phyloP scores from a whole-genome alignment of 2,113 vertebrate species.

The Ameiurus melas region DNA sequence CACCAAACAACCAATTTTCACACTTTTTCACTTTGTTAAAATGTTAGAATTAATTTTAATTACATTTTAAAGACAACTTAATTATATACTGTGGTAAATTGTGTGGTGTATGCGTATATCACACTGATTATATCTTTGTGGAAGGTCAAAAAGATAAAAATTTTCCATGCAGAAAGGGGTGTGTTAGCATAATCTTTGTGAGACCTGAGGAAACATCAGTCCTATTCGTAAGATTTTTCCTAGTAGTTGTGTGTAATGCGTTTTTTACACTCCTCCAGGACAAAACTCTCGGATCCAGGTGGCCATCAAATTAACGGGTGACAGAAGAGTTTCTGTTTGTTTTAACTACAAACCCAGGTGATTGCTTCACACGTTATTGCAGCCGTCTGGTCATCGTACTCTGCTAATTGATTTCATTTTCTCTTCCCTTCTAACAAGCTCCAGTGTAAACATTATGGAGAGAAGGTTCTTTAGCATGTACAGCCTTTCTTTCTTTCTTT shows the following conservation, averaged over 20 bases:
- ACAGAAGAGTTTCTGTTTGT: neutral
- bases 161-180: neutral
- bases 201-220: neutral
- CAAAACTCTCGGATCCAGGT: neutral
- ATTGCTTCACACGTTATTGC: neutral
- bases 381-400: neutral
- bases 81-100: neutral
- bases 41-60: neutral
- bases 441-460: neutral
- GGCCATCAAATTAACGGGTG: neutral
- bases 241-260: neutral
- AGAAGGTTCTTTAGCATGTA: neutral
- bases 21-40: neutral
- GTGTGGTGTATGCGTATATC: neutral
- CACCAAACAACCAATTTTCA: no score
- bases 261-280: neutral
- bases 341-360: neutral
- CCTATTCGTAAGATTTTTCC: neutral
- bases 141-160: neutral
- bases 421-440: neutral
- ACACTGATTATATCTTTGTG: neutral
- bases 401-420: neutral
- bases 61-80: neutral
- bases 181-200: neutral
- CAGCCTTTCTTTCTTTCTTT: neutral